phyloP scores from a whole-genome alignment of 2,888 invertebrate species.

The Temnothorax rugatulus region DNA sequence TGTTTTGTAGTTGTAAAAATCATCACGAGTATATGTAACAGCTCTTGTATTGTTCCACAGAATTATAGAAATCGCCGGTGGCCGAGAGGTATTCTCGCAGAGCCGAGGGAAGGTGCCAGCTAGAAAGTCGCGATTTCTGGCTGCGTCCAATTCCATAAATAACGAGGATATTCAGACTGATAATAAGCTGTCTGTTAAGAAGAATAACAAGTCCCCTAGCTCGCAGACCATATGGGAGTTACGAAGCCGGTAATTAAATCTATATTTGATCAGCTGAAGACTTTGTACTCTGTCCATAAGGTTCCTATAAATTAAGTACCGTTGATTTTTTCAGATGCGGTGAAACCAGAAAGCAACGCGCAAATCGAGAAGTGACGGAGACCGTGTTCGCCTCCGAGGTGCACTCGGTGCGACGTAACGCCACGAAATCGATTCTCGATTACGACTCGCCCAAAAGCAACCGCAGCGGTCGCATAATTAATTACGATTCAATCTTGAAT shows the following conservation, averaged over 20 bases:
- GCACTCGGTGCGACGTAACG: slow-evolving; percentile 88
- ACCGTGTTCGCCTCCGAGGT: slow-evolving; percentile 89
- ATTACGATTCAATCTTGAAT: slow-evolving; percentile 84
- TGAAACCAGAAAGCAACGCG: slow-evolving; percentile 85
- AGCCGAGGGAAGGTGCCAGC: slow-evolving; percentile 92
- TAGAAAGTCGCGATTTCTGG: slow-evolving; percentile 89
- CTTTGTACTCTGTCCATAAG: no score
- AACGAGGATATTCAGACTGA: slow-evolving; percentile 85
- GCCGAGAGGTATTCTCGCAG: slow-evolving; percentile 94
- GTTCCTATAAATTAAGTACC: slow-evolving; percentile 18
- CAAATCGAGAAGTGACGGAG: slow-evolving; percentile 88
- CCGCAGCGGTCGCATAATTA: slow-evolving; percentile 82
- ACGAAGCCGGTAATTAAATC: slow-evolving; percentile 85
- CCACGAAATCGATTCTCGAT: slow-evolving; percentile 83
- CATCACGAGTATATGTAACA: background rate
- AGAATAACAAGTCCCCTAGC: slow-evolving; percentile 87
- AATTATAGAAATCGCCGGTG: slow-evolving; percentile 93
- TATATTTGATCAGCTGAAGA: background rate
- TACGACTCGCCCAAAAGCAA: slow-evolving; percentile 85
- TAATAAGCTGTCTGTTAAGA: slow-evolving; percentile 85
- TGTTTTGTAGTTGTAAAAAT: background rate
- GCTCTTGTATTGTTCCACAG: slow-evolving; percentile 81
- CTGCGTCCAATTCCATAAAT: slow-evolving; percentile 83
- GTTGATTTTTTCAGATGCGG: slow-evolving; percentile 82
- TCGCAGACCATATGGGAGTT: slow-evolving; percentile 88